Conservation (phyloP, 2,888 invertebrate species). For the Drosophila hamatofila region DNA sequence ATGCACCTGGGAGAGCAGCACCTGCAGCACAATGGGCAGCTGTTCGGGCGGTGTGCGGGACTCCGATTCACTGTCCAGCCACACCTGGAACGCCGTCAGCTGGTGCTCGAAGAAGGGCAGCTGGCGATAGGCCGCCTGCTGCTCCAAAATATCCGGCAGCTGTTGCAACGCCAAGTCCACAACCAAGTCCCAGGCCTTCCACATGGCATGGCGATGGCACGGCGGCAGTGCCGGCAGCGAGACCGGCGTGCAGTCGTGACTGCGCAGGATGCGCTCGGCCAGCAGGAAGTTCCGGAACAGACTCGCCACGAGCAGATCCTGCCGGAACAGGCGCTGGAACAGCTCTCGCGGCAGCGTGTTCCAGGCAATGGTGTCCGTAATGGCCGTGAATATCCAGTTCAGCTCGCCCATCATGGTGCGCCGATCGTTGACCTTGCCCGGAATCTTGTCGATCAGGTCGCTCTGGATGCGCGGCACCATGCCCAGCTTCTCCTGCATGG, state of each 20-base stretch:
- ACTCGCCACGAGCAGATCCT: constrained; percentile 99
- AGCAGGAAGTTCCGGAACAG: constrained; percentile 98
- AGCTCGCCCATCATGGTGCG: constrained; percentile 99
- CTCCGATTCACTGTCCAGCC: constrained; percentile 87
- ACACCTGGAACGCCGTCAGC: constrained; percentile 96
- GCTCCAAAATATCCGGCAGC: constrained; percentile 91
- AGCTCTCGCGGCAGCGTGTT: constrained; percentile 96
- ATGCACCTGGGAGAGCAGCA: constrained; percentile 90
- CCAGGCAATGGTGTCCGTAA: constrained; percentile 99
- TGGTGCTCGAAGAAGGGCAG: constrained; percentile 99
- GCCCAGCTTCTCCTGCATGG: constrained; percentile 91
- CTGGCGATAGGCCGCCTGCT: constrained; percentile 88
- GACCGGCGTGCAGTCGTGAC: constrained; percentile 98
- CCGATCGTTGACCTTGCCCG: constrained; percentile 96
- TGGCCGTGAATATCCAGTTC: constrained; percentile 99
- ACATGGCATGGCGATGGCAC: constrained; percentile 95
- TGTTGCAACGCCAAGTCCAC: constrained; percentile 97
- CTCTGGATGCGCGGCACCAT: constrained; percentile 92
- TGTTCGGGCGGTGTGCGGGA: constrained; percentile 96
- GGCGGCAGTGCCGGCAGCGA: constrained; percentile 96
- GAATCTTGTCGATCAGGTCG: constrained; percentile 98
- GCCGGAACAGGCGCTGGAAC: constrained; percentile 98
- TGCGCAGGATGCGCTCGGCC: constrained; percentile 97
- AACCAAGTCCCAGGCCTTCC: constrained; percentile 99
- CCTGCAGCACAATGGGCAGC: constrained; percentile 98